These are phyloP conservation scores for Acanthacorydalis orientalis DNA, from an alignment of 2,888 invertebrate species.

Conservation along the genomic window DNA sequence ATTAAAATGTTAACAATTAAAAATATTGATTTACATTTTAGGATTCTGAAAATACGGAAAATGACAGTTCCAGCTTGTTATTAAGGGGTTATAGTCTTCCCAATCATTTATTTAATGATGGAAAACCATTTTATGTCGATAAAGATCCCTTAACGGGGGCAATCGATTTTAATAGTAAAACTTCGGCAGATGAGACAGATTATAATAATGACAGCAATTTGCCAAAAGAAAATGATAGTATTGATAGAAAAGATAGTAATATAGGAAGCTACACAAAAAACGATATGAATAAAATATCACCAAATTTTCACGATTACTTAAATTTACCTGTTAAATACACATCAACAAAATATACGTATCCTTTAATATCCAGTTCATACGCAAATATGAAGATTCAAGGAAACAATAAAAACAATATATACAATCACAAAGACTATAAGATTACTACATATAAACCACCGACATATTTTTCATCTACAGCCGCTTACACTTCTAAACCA, in stretches of 20 bases:
- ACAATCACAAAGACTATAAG: slow-evolving; percentile 27
- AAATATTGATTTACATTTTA: too few relatives aligned
- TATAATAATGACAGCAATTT: slow-evolving; percentile 18
- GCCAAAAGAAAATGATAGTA: slow-evolving; percentile 23
- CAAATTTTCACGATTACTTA: slow-evolving; percentile 46
- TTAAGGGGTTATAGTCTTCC: slow-evolving; percentile 28
- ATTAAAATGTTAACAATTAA: too few relatives aligned
- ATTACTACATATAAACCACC: slow-evolving; percentile 23
- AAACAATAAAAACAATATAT: slow-evolving; percentile 34
- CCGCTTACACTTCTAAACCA: slow-evolving; percentile 14
- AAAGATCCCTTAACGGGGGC: slow-evolving; percentile 50
- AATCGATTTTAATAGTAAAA: slow-evolving; percentile 40
- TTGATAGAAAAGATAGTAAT: slow-evolving; percentile 28
- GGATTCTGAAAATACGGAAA: too few relatives aligned
- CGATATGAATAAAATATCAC: slow-evolving; percentile 41
- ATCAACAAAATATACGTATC: slow-evolving; percentile 48
- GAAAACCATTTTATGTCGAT: slow-evolving; percentile 50
- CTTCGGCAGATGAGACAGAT: slow-evolving; percentile 18
- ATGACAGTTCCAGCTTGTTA: slow-evolving; percentile 18
- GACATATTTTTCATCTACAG: slow-evolving; percentile 18
- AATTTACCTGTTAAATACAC: slow-evolving; percentile 51
- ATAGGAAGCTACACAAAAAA: slow-evolving; percentile 31
- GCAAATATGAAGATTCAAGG: slow-evolving; percentile 57
- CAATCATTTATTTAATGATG: slow-evolving; percentile 45
- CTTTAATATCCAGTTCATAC: slow-evolving; percentile 52